These are phyloP conservation scores for Darwinula stevensoni DNA, from an alignment of 2,888 invertebrate genomes.

Conservation along the genomic window DNA sequence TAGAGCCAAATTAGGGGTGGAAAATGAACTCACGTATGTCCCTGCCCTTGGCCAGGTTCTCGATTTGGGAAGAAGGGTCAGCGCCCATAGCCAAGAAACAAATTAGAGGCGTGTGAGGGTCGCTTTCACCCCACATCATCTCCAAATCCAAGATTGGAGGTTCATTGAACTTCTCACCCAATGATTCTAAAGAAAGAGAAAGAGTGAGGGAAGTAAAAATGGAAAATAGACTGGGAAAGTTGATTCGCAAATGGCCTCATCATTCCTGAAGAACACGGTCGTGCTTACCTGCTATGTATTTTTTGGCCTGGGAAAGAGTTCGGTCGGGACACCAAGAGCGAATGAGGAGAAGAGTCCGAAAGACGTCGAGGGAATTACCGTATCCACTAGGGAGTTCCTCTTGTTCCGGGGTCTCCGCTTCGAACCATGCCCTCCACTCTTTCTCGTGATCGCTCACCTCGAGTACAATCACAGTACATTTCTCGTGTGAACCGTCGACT, in stretches of 20 bases:
- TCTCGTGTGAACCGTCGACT: not conserved
- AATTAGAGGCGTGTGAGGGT: slow-evolving; percentile 56
- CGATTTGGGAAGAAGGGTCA: slow-evolving; percentile 84
- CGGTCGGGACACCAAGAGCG: slow-evolving; percentile 86
- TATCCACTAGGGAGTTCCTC: slow-evolving; percentile 72
- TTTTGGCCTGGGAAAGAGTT: slow-evolving; percentile 68
- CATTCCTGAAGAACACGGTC: not conserved
- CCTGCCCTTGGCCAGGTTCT: slow-evolving; percentile 50
- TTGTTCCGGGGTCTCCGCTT: slow-evolving; percentile 70
- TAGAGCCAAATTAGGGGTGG: too few relatives aligned
- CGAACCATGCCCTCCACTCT: slow-evolving; percentile 71
- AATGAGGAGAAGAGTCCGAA: slow-evolving; percentile 51
- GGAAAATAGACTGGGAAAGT: not conserved
- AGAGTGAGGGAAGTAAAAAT: not conserved
- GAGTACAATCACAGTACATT: not conserved
- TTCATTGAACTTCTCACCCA: slow-evolving; percentile 65
- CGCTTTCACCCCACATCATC: slow-evolving; percentile 61
- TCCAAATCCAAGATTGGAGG: slow-evolving; percentile 73
- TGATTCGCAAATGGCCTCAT: not conserved
- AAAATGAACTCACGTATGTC: slow-evolving; percentile 33
- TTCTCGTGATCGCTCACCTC: slow-evolving; percentile 51
- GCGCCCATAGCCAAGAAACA: slow-evolving; percentile 83
- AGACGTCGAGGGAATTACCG: slow-evolving; percentile 52
- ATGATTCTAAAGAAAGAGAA: slow-evolving; percentile 27
- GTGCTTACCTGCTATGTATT: slow-evolving; percentile 44